These are phyloP conservation scores for Pelobates cultripes DNA, from an alignment of 2,797 vertebrate species.

Conservation along the genomic window DNA sequence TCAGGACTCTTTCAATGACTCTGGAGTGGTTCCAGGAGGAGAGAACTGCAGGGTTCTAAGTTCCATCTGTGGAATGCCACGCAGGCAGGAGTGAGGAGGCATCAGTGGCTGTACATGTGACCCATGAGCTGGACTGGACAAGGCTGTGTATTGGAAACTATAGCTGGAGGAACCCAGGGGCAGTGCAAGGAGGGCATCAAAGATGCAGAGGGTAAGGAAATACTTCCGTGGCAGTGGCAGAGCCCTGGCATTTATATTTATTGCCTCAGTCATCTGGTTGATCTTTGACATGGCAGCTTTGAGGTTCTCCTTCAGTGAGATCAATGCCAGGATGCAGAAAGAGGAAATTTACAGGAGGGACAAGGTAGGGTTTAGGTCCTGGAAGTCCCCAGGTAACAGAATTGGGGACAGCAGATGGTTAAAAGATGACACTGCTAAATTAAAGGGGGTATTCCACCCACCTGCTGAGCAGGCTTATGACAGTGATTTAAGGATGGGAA, in stretches of 20 bases:
- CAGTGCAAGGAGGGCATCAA: slow-evolving; percentile 20
- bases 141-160: too few species aligned
- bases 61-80: slow-evolving; percentile 63
- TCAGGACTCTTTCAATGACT: too few species aligned
- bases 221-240: slow-evolving; percentile 87
- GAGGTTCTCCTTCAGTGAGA: slow-evolving; percentile 82
- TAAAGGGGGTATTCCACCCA: slow-evolving; percentile 38
- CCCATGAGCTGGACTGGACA: slow-evolving; percentile 5
- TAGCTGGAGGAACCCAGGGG: too few species aligned
- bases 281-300: slow-evolving; percentile 94
- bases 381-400: not conserved
- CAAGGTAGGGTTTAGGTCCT: slow-evolving; percentile 49
- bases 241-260: slow-evolving; percentile 85
- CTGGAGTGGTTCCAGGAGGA: not conserved
- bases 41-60: slow-evolving; percentile 32
- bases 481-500: not conserved
- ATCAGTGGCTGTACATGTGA: not conserved
- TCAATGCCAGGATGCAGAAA: slow-evolving; percentile 67
- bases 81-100: slow-evolving; percentile 68
- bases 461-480: not conserved
- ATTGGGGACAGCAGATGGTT: not conserved
- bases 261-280: slow-evolving; percentile 89
- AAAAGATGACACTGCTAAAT: slow-evolving; percentile 3
- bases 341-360: slow-evolving; percentile 69
- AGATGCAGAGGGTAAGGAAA: slow-evolving; percentile 76